These are phyloP conservation scores for Leptoteleia sp. DNA, from an alignment of 1,140 invertebrate species.

Conservation along the genomic window DNA sequence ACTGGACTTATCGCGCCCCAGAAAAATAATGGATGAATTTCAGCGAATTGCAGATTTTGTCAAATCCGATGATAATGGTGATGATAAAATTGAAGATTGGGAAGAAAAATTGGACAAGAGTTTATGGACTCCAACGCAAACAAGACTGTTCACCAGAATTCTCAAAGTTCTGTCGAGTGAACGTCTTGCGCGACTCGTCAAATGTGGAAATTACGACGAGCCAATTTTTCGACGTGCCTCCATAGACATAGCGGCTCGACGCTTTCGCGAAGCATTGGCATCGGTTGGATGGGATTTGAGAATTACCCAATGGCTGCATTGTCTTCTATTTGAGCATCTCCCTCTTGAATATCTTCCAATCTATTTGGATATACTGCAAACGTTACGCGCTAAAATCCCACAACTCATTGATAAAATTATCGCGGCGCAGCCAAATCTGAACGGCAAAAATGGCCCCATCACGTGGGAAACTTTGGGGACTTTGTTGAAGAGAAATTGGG, in stretches of 20 bases:
- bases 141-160: conserved; percentile 85
- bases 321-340: conserved; percentile 86
- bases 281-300: conserved; percentile 86
- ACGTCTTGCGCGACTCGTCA: conserved; percentile 85
- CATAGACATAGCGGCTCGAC: conserved; percentile 87
- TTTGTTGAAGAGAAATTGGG: conserved; percentile 89
- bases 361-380: conserved; percentile 91
- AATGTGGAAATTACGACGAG: conserved; percentile 82
- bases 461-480: conserved; percentile 84
- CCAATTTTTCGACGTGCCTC: conserved; percentile 85
- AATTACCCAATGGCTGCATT: conserved; percentile 90
- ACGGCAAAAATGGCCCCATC: conserved; percentile 75
- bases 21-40: conserved; percentile 87
- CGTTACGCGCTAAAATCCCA: conserved; percentile 88
- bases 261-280: conserved; percentile 86
- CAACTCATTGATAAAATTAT: conserved; percentile 90
- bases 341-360: conserved; percentile 85
- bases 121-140: conserved; percentile 86
- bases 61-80: conserved; percentile 79
- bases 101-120: conserved; percentile 85
- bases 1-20: conserved; percentile 85
- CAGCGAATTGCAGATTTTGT: conserved; percentile 85
- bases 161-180: conserved; percentile 87
- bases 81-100: conserved; percentile 88
- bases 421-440: conserved; percentile 78